A percentile compares a stretch with the other conserved stretches of the same genome.
phyloP scores from a whole-genome alignment of 2,888 invertebrate genomes.

The Lypha dubia region DNA sequence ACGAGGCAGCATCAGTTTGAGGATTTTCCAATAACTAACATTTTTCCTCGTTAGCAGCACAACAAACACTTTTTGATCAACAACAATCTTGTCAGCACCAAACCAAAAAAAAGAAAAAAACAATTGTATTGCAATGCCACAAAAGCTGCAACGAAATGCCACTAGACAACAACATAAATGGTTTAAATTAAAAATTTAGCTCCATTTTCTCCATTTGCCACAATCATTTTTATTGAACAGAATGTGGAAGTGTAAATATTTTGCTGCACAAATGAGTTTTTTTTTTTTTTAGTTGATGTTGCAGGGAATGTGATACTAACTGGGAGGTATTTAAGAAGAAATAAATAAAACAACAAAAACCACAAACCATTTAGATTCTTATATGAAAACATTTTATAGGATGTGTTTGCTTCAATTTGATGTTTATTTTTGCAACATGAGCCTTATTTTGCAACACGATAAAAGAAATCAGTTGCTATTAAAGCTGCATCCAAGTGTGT shows the following conservation, averaged over 20 bases:
- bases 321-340: slow-evolving; percentile 61
- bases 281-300: not conserved
- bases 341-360: not conserved
- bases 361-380: slow-evolving; percentile 25
- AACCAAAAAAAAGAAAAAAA: too few relatives aligned
- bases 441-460: slow-evolving; percentile 68
- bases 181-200: slow-evolving; percentile 18
- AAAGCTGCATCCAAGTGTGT: not conserved
- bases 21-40: slow-evolving; percentile 17
- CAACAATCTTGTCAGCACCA: slow-evolving; percentile 34
- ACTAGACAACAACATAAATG: slow-evolving; percentile 52
- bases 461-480: slow-evolving; percentile 22
- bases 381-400: slow-evolving; percentile 33
- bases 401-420: slow-evolving; percentile 35
- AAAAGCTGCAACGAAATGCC: slow-evolving; percentile 44
- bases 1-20: not conserved
- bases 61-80: not conserved
- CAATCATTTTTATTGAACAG: slow-evolving; percentile 19
- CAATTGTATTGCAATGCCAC: slow-evolving; percentile 21
- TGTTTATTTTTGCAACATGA: slow-evolving; percentile 64
- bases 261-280: slow-evolving; percentile 42
- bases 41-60: slow-evolving; percentile 12
- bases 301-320: slow-evolving; percentile 56
- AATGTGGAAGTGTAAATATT: slow-evolving; percentile 23
- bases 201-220: slow-evolving; percentile 1